Evolutionary conservation across 2,888 invertebrate species (phyloP), one percentile per base, ranked within the genome.

Genomic region (Beris morrisii): DNA sequence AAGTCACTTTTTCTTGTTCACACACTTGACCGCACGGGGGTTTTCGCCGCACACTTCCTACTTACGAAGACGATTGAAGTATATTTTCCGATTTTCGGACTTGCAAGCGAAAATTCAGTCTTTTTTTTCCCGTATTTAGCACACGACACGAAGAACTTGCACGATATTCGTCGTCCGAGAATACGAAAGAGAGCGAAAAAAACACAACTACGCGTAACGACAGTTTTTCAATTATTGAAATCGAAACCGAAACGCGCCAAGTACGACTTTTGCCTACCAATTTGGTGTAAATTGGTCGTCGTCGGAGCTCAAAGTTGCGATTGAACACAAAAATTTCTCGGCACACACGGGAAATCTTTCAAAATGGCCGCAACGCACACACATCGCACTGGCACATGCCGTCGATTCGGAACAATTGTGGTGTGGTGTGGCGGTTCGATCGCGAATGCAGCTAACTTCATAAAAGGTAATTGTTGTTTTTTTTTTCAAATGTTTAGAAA

Each of bases 331-430:
- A 44, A 84, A 84, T 66, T 66, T 84, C 50, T 50, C 50, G 22
- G 61, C 50, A 38, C 85, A 83, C 84, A 82, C 84, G 82, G 61
- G 83, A 85, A 83, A 85, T 84, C 81, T 84, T 84, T 84, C 86
- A 59, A 86, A 86, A 86, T 86, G 86, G 86, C 86, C 84, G 86
- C 85, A 84, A 81, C 83, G 82, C 59, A 66, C 56, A 83, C 84
- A 86, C 85, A 84, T 81, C 83, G 82, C 54, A 66, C 56, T 83
- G 85, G 85, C 85, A 85, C 86, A 86, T 86, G 85, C 86, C 85
- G 85, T 82, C 81, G 83, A 79, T 38, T 67, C 67, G 67, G 67
- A 67, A 50, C 67, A 28, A 63, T 31, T 67, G 61, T 38, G 38
- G 38, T 38, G 38, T 61, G 50, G 50, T 50, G 50, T 50, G 50